These are phyloP conservation scores for Pomacea canaliculata DNA, from an alignment of 2,888 invertebrate species.

Conservation along the genomic window DNA sequence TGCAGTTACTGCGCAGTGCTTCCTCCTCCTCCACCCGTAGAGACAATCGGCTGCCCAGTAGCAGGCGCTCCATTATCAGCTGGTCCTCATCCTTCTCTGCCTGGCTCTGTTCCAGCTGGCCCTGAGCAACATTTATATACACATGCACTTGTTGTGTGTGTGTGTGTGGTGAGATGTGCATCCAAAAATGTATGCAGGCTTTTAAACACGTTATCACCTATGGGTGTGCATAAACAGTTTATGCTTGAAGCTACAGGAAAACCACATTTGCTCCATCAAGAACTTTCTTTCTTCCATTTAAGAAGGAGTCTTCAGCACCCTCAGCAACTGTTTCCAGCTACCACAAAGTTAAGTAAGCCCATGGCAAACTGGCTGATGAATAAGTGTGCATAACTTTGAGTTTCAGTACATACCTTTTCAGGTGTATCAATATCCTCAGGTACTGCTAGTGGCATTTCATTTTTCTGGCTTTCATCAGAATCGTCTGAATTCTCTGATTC, in stretches of 20 bases:
- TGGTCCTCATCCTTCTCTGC: conserved; percentile 43
- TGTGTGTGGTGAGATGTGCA: too few relatives aligned
- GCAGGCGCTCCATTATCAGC: conserved; percentile 28
- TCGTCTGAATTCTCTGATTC: conserved; percentile 27
- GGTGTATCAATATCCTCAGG: conserved; percentile 34
- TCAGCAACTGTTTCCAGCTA: too few relatives aligned
- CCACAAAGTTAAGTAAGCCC: too few relatives aligned
- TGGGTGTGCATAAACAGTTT: too few relatives aligned
- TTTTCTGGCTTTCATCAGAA: conserved; percentile 36
- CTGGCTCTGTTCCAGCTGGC: conserved; percentile 48
- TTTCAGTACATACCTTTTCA: conserved; percentile 37
- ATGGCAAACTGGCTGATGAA: too few relatives aligned
- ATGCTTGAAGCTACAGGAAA: background rate
- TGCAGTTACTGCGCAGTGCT: conserved; percentile 55
- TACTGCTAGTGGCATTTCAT: conserved; percentile 16
- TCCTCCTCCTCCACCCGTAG: conserved; percentile 54
- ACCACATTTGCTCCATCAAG: background rate
- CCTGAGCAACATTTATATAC: conserved; percentile 32
- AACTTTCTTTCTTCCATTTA: background rate
- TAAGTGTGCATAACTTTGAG: too few relatives aligned
- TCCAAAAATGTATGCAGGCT: too few relatives aligned
- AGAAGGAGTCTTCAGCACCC: too few relatives aligned
- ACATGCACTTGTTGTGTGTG: too few relatives aligned
- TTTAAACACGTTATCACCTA: too few relatives aligned
- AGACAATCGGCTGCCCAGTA: conserved; percentile 33